Evolutionary conservation across 2,888 invertebrate species (phyloP).

Genomic region (Seira musarum): DNA sequence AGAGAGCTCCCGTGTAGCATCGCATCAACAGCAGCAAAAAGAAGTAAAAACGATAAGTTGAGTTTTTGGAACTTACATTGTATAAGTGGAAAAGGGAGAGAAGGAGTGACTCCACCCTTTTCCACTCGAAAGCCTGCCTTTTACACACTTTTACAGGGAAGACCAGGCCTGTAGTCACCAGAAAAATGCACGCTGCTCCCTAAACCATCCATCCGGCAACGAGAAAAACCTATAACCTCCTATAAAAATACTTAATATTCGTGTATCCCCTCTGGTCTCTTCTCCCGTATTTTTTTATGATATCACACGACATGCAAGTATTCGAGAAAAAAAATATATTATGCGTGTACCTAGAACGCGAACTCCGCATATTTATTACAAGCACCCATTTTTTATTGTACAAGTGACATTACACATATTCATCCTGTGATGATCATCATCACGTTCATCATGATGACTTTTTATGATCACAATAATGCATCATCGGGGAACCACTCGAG

Average conservation of each 20-base stretch:
- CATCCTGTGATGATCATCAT: no score
- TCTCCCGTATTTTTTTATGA: no score
- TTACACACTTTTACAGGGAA: conserved; percentile 60
- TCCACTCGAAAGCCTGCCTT: conserved; percentile 60
- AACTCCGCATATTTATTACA: not conserved
- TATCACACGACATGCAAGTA: not conserved
- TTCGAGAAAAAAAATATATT: conserved; percentile 3
- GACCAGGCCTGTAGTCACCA: conserved; percentile 59
- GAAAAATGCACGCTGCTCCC: conserved; percentile 60
- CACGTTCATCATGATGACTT: conserved; percentile 52
- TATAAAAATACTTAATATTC: no score
- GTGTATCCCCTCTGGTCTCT: no score
- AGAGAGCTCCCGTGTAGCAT: no score
- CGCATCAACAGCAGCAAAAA: no score
- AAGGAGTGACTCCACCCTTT: conserved; percentile 60
- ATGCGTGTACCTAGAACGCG: not conserved
- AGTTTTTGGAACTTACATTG: no score
- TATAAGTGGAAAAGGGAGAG: conserved; percentile 41
- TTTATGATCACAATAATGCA: conserved; percentile 46
- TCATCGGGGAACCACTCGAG: no score
- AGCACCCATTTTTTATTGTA: conserved; percentile 49
- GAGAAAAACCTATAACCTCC: conserved; percentile 45
- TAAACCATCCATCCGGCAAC: conserved; percentile 60
- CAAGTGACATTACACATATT: conserved; percentile 54
- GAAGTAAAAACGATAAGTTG: no score